Evolutionary conservation across 2,113 vertebrate genomes (phyloP), one percentile per base, ranked within the genome.

Genomic region (Colossoma macropomum): DNA sequence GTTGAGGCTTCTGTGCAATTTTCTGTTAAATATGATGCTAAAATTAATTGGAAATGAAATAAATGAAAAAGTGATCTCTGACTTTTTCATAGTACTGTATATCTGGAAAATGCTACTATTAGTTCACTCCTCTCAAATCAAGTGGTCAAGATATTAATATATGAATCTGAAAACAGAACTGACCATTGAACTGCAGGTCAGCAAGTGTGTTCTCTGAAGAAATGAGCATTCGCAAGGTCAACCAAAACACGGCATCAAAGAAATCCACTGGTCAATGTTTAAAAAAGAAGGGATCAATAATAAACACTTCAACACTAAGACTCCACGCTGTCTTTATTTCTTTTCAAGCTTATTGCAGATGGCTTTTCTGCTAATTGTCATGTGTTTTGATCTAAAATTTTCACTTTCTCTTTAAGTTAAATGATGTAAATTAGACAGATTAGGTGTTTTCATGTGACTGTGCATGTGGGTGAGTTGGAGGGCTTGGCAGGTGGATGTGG

Each of bases 401-500:
- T 23, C 6, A 62, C 79, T 23, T 52, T 50, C 1, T 25, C 30
- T 52, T n/a, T 50, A 28, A 65, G 34, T 32, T 59, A 59, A 69
- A 27, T 70, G 3, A 1, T 28, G 9, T 50, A 75, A 30, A 81
- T 52, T 12, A 54, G 59, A 25, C 28, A 74, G 70, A 63, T 54
- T 52, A 66, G n/a, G 32, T 5, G 52, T 45, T 34, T 72, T 23
- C 30, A 10, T 34, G 65, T 62, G 38, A 25, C 59, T 54, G 60
- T 66, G 32, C 27, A 63, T 50, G 82, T n/a, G 32, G 25, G 25
- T 11, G 0, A 50, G 79, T 72, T 15, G 16, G 34, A 83, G 12
- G 60, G 85, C 50, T 50, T 81, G 82, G 88, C 87, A 88, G 83
- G 86, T 89, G 82, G 77, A 92, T 92, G 87, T 86, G 90, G 91